Evolutionary conservation across 2,888 invertebrate genomes (phyloP), one percentile per base, ranked within the genome.

Genomic region (Atethmia centrago): DNA sequence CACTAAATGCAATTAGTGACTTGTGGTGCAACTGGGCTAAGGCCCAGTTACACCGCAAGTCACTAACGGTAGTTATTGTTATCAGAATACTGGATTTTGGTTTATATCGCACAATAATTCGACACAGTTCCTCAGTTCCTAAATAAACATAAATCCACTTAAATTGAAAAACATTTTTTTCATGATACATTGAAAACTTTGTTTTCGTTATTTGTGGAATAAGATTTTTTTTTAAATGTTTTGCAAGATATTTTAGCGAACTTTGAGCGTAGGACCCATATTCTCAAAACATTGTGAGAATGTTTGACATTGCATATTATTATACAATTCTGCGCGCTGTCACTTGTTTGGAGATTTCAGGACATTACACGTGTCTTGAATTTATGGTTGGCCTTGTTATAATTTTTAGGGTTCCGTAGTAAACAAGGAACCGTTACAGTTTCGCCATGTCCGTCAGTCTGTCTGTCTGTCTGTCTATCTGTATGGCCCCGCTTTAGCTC

Each of bases 241-340:
- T 59, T 51, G 28, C 14, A 31, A 59, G 42, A 71, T 31, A 42
- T 71, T 59, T 72, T 51, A 31, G 58, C 25, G n/a, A 72, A 51
- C 31, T 51, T 71, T 31, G 40, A 21, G 28, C 28, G 40, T 28
- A 71, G 4, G 14, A 49, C 9, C 14, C 9, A 1, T 42, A 61
- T 19, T 5, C 5, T 56, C 67, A 62, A 21, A 66, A 42, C 42
- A 67, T 45, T 66, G 21, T 16, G 42, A 71, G 3, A 51, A 51
- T 31, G 42, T 68, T 56, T 71, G 42, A 36, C 31, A 72, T 72
- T 72, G 51, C 7, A 59, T 45, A 59, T 59, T 21, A 59, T n/a
- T n/a, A n/a, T n/a, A n/a, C n/a, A 71, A 19, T 40, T 59, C 9
- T 31, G 42, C 40, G 9, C 42, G 5, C 47, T 49, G 28, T 59